Conservation (phyloP, 2,888 invertebrate genomes). For the Ophonus ardosiacus region DNA sequence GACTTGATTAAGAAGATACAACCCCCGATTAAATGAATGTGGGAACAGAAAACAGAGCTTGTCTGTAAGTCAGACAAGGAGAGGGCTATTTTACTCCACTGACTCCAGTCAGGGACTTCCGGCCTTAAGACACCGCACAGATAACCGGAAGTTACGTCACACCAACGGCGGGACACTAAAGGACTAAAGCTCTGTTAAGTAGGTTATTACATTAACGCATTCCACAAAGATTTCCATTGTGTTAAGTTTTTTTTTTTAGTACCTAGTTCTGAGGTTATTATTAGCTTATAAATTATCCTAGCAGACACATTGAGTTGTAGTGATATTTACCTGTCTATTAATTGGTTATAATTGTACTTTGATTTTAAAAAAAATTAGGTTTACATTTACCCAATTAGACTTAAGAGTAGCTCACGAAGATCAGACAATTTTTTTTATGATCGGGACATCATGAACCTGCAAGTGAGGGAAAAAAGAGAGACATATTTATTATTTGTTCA, state of each 20-base stretch:
- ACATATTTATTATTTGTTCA: no score
- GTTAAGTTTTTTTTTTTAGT: background rate
- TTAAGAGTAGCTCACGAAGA: no score
- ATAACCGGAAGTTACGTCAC: conserved; percentile 44
- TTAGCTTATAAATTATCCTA: no score
- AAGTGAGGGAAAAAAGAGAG: no score
- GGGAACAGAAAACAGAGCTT: conserved; percentile 30
- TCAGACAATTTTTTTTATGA: no score
- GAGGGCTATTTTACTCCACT: background rate
- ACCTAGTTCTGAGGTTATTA: no score
- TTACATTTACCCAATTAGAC: no score
- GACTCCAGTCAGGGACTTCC: conserved; percentile 30
- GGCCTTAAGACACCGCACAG: conserved; percentile 41
- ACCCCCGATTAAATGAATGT: conserved; percentile 46
- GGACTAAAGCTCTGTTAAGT: conserved; percentile 17
- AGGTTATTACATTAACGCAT: background rate
- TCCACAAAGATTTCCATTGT: background rate
- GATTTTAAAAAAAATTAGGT: no score
- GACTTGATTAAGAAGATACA: conserved; percentile 43
- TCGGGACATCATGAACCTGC: no score
- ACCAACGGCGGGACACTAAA: background rate
- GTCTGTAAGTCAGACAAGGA: conserved; percentile 1
- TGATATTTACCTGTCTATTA: no score
- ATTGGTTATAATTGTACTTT: no score
- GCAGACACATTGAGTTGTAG: no score